These are phyloP conservation scores for Cheilosia urbana DNA, from an alignment of 2,888 invertebrate genomes.

Conservation along the genomic window DNA sequence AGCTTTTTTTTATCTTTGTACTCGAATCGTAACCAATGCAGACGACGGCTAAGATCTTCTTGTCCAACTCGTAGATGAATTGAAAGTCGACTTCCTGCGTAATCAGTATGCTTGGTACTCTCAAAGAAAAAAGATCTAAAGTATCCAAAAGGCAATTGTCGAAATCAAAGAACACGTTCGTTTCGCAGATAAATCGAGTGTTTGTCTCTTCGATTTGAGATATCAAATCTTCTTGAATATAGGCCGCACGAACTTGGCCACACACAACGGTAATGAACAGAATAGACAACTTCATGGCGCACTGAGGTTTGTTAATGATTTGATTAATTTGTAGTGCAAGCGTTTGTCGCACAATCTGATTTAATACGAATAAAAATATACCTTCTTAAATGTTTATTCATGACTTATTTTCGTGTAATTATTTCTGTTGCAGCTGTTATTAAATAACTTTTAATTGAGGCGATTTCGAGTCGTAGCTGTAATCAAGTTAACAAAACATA, in stretches of 20 bases:
- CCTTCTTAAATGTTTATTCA: too few species aligned
- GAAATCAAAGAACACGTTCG: conserved; percentile 42
- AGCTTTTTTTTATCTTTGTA: neutral
- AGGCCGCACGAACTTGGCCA: neutral
- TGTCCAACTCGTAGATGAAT: conserved; percentile 24
- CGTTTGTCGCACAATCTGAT: too few species aligned
- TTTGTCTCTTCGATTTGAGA: conserved; percentile 20
- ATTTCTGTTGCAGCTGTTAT: too few species aligned
- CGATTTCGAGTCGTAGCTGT: too few species aligned
- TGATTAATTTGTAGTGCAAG: too few species aligned
- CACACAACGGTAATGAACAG: neutral
- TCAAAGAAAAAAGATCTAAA: neutral
- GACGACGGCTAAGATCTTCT: conserved; percentile 25
- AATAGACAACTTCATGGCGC: neutral
- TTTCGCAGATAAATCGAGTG: conserved; percentile 10
- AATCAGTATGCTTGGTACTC: conserved; percentile 20
- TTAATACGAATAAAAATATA: too few species aligned
- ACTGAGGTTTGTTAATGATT: too few species aligned
- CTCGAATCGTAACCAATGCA: conserved; percentile 7
- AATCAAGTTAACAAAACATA: too few species aligned
- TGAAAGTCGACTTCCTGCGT: conserved; percentile 20
- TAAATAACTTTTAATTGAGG: too few species aligned
- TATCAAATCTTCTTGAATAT: neutral
- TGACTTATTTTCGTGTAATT: too few species aligned
- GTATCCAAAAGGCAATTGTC: neutral